Evolutionary conservation across 2,888 invertebrate genomes (phyloP).

Genomic region (Sinelater perroti): DNA sequence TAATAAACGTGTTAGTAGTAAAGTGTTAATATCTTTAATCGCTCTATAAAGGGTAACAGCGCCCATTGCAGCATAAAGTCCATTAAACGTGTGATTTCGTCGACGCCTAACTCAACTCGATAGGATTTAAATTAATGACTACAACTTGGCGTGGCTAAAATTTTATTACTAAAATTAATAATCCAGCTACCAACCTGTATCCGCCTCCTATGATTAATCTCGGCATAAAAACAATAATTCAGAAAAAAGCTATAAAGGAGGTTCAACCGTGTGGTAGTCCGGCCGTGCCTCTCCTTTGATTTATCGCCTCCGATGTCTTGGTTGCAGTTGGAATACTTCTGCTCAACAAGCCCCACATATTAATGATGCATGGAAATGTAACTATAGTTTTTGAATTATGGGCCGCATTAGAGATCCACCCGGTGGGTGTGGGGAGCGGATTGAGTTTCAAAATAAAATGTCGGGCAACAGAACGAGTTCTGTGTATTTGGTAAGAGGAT

Average conservation of each 20-base stretch:
- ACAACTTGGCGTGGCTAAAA: background rate
- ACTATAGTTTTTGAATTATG: conserved; percentile 1
- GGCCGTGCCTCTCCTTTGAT: conserved; percentile 29
- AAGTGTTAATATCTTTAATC: too few species aligned
- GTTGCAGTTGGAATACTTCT: conserved; percentile 27
- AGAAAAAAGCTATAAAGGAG: conserved; percentile 27
- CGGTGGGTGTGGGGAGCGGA: background rate
- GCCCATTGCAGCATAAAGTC: too few species aligned
- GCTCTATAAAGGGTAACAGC: too few species aligned
- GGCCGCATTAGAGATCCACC: background rate
- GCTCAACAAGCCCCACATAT: conserved; percentile 9
- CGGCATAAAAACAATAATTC: conserved; percentile 27
- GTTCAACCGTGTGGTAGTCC: conserved; percentile 29
- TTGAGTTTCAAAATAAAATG: conserved; percentile 13
- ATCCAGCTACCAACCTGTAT: conserved; percentile 2
- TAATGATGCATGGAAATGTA: conserved; percentile 22
- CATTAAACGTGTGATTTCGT: too few species aligned
- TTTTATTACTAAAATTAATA: conserved; percentile 17
- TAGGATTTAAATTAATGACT: conserved; percentile 2
- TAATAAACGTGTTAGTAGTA: too few species aligned
- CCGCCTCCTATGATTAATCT: conserved; percentile 26
- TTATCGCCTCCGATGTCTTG: conserved; percentile 27
- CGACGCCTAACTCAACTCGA: too few species aligned
- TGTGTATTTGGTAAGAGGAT: conserved; percentile 21
- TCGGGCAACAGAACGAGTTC: conserved; percentile 2